Percentiles rank a stretch among this genome's conserved stretches.
These are phyloP conservation scores for Oreochromis spilurus DNA, from an alignment of 2,113 vertebrate genomes.

Conservation along the genomic window DNA sequence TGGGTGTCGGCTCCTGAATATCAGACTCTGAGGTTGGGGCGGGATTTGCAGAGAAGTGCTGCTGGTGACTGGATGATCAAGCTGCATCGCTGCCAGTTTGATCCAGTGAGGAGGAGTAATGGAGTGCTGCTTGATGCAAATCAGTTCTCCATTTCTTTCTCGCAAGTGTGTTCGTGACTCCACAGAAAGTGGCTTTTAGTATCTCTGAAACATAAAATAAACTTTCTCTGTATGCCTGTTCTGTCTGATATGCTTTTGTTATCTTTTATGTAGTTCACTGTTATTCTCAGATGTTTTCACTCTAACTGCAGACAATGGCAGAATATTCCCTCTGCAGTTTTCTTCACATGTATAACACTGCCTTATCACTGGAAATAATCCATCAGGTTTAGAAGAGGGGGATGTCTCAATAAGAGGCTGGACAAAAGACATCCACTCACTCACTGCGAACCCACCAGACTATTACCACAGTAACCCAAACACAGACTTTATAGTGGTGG, in stretches of 20 bases:
- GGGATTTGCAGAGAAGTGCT: slow-evolving; percentile 20
- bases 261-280: neutral
- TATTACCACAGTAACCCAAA: neutral
- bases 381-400: neutral
- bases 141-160: neutral
- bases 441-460: neutral
- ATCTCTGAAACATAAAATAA: neutral
- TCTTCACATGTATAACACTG: neutral
- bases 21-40: neutral
- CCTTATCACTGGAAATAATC: neutral
- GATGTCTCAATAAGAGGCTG: neutral
- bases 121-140: neutral
- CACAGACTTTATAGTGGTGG: neutral
- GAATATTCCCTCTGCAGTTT: neutral
- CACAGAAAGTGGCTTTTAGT: neutral
- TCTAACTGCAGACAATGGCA: neutral
- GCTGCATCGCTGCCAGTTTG: slow-evolving; percentile 28
- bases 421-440: neutral
- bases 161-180: neutral
- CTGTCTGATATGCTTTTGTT: neutral
- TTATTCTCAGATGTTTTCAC: neutral
- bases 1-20: neutral
- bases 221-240: neutral
- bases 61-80: neutral
- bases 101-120: neutral